Evolutionary conservation across 2,888 invertebrate species (phyloP), one percentile per base, ranked within the genome.

Genomic region (Caenorhabditis zanzibari): DNA sequence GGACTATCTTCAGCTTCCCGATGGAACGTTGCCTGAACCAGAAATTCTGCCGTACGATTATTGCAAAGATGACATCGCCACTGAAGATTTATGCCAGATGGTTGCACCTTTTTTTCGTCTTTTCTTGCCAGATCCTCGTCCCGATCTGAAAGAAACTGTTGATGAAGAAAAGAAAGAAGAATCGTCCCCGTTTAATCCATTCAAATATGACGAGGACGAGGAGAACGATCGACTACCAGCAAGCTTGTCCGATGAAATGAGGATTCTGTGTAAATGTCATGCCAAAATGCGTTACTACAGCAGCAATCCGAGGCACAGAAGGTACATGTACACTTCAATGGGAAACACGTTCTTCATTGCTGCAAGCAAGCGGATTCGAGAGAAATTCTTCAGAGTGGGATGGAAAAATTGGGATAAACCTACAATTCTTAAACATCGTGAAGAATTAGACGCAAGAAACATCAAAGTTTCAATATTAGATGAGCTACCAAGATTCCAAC

Each of bases 61-160:
- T 16, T 7, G 44, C 1, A 61, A 68, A 38, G 61, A 49, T 2
- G 32, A 38, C 7, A 41, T 52, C 16, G 72, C 72, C 10, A 44
- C 63, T 12, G 54, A 58, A 41, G 83, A 79, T 41, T 19, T 74
- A 10, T 56, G 63, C 22, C 52, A 71, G n/a, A 83, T 83, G 71
- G 14, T 79, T 4, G 61, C 79, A 12, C 83, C 79, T 26, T 83
- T 83, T 28, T 83, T 74, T 44, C 61, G 73, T 12, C 49, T 83
- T 14, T 79, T 83, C 41, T 26, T 79, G 0, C 71, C 83, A 10
- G 73, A 82, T 47, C 80, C 80, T 22, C 58, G 47, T 10, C 64
- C 80, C 0, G 80, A 80, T 59, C 9, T 73, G n/a, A 24, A 26
- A 54, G 10, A 12, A 26, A n/a, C 56, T n/a, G n/a, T n/a, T 0